Evolutionary conservation across 2,797 vertebrate genomes (phyloP), one percentile per base, ranked within the genome.

Genomic region (Fringilla coelebs): DNA sequence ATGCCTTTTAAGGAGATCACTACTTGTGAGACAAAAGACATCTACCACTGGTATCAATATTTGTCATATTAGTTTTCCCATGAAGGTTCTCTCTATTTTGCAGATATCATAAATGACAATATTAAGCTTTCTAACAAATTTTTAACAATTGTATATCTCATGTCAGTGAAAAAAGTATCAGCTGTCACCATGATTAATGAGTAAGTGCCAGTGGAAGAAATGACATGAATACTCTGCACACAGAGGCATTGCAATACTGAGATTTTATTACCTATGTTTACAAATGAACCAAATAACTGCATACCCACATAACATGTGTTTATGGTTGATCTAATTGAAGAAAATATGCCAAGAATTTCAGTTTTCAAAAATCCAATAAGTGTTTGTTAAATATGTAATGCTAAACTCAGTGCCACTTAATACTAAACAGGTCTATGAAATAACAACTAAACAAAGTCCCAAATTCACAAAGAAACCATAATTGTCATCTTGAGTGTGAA

Each of bases 151-250:
- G 45, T 93, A 21, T 82, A 67, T 91, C 86, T 93, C 67, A 54
- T 52, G 63, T 76, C 63, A 76, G 21, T 70, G 71, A 63, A 90
- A 94, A 92, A 95, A 81, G 70, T 89, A 90, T 92, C 71, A 88
- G 32, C 77, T 95, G 90, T 92, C 91, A 83, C 65, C 34, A 38
- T 94, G 95, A 95, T 94, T 96, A 94, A 96, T 93, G 89, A 83
- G 57, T 12, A 87, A 92, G 82, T 74, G 88, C 61, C 54, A 85
- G 65, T 77, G 57, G 78, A 94, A 94, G 45, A 88, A 92, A 80
- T 91, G 93, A 54, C 68, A 80, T 51, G 72, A 80, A 91, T 85
- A 58, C 65, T 87, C 28, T 83, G n/a, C 18, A n/a, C 36, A 74
- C n/a, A 77, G 65, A 91, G 34, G 79, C 83, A 85, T 49, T 89